Percentiles rank a stretch among this genome's conserved stretches.
Conservation (phyloP, 2,797 vertebrate genomes). For the Cyclopterus lumpus region DNA sequence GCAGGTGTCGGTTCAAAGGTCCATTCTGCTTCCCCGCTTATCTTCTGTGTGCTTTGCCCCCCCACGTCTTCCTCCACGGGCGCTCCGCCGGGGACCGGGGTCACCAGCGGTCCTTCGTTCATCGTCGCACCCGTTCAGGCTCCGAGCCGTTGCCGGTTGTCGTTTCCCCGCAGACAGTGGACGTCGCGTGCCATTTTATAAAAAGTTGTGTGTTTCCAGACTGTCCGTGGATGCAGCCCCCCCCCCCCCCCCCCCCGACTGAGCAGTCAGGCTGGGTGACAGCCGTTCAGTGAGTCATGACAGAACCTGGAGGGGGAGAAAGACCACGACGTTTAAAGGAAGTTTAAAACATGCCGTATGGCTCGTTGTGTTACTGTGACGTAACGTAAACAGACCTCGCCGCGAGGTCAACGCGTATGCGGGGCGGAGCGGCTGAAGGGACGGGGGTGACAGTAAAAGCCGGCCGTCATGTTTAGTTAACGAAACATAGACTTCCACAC, state of each 20-base stretch:
- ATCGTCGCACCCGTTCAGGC: conserved; percentile 54
- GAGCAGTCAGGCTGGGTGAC: background rate
- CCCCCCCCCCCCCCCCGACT: too few relatives aligned
- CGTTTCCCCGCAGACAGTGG: background rate
- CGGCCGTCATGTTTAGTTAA: background rate
- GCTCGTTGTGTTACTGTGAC: background rate
- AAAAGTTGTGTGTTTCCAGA: background rate
- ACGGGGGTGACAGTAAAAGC: fast-evolving
- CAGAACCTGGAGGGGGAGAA: background rate
- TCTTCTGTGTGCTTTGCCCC: conserved; percentile 30
- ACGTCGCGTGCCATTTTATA: conserved; percentile 38
- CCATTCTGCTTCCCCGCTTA: conserved; percentile 20
- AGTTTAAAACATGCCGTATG: background rate
- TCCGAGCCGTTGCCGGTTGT: conserved; percentile 7
- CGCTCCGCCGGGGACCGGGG: conserved; percentile 12
- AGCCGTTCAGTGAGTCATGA: conserved; percentile 19
- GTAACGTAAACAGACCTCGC: background rate
- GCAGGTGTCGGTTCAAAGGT: background rate
- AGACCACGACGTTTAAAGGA: background rate
- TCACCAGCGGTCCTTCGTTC: conserved; percentile 50
- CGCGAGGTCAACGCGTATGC: background rate
- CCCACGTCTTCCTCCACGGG: conserved; percentile 33
- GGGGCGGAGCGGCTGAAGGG: background rate
- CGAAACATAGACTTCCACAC: background rate
- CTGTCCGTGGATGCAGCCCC: background rate